Evolutionary conservation across 2,113 vertebrate genomes (phyloP).

Genomic region (Larimichthys crocea): DNA sequence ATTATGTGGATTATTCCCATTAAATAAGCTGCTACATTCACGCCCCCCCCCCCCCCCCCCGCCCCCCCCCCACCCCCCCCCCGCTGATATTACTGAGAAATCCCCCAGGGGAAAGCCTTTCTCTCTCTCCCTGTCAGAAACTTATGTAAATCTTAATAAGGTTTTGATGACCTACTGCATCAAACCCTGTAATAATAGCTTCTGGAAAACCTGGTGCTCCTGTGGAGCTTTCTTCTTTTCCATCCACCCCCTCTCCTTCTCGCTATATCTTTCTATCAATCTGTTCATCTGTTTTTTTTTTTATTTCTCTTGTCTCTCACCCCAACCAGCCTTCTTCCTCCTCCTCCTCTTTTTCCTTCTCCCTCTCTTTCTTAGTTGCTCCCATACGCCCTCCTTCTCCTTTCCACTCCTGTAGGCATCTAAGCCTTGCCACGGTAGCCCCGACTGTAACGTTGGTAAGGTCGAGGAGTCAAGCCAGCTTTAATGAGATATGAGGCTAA

Average conservation of each 20-base stretch:
- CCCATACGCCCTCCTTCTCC: neutral
- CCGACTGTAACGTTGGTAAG: constrained; percentile 80
- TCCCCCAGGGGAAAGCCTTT: constrained; percentile 35
- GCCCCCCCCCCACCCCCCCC: no score
- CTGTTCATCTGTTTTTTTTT: constrained; percentile 20
- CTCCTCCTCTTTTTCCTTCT: neutral
- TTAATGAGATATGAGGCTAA: constrained; percentile 91
- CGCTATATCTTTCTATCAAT: constrained; percentile 25
- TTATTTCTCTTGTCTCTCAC: constrained; percentile 16
- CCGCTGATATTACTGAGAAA: constrained; percentile 36
- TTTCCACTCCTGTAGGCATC: constrained; percentile 40
- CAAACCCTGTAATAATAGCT: constrained; percentile 73
- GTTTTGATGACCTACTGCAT: constrained; percentile 78
- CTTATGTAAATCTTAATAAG: constrained; percentile 77
- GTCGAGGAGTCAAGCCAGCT: constrained; percentile 84
- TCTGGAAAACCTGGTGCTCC: constrained; percentile 40
- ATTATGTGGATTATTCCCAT: constrained; percentile 49
- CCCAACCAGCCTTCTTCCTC: neutral
- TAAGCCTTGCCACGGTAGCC: constrained; percentile 69
- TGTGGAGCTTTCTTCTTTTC: constrained; percentile 23
- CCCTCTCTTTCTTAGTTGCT: constrained; percentile 14
- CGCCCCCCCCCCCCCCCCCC: no score
- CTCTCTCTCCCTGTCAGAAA: constrained; percentile 57
- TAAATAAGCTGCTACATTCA: constrained; percentile 52
- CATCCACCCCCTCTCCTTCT: neutral